A percentile compares a stretch with the other conserved stretches of the same genome.
These are phyloP conservation scores for Trichomycterus rosablanca DNA, from an alignment of 2,113 vertebrate genomes.

Conservation along the genomic window DNA sequence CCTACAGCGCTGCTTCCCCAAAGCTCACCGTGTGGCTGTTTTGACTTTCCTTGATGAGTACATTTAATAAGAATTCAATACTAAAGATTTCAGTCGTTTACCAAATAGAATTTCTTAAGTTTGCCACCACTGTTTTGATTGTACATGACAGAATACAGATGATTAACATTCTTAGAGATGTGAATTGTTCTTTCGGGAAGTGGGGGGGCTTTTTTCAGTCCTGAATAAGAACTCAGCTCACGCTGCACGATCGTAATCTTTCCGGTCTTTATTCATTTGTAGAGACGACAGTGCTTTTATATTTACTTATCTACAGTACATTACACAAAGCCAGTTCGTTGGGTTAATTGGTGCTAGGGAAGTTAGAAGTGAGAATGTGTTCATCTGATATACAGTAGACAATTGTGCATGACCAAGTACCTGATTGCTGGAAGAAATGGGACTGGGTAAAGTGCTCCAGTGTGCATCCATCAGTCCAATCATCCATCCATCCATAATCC, in stretches of 20 bases:
- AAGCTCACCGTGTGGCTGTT: too few species aligned
- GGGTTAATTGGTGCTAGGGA: conserved; percentile 3
- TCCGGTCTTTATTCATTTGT: conserved; percentile 13
- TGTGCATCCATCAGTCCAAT: too few species aligned
- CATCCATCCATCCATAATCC: too few species aligned
- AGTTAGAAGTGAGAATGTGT: too few species aligned
- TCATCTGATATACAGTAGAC: neutral
- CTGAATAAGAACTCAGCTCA: too few species aligned
- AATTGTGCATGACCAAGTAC: too few species aligned
- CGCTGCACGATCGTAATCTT: conserved; percentile 1
- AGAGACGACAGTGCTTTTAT: neutral
- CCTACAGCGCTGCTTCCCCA: conserved; percentile 6
- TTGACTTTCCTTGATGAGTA: too few species aligned
- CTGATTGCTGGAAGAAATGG: too few species aligned
- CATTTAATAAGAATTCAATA: conserved; percentile 20
- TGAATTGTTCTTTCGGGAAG: neutral
- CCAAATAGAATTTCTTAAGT: neutral
- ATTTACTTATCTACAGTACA: neutral
- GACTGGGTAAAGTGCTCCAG: too few species aligned
- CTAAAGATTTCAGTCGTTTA: neutral
- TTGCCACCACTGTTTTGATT: neutral
- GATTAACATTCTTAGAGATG: conserved; percentile 7
- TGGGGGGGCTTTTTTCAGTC: neutral
- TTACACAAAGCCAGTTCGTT: conserved; percentile 7
- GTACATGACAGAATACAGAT: conserved; percentile 11